Evolutionary conservation across 2,113 vertebrate species (phyloP).

Genomic region (Dasypus novemcinctus): DNA sequence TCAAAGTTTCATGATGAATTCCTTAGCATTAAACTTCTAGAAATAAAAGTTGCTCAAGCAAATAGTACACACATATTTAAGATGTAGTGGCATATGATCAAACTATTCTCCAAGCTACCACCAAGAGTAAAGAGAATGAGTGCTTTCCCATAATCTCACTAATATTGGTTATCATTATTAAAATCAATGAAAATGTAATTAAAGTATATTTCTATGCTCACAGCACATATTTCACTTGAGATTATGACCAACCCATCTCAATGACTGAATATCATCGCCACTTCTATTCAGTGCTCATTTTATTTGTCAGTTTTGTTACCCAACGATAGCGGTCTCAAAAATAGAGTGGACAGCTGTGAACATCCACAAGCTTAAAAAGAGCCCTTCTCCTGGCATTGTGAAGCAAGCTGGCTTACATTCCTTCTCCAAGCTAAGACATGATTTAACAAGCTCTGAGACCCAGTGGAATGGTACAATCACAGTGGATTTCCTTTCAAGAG

Average conservation of each 20-base stretch:
- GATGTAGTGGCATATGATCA: neutral
- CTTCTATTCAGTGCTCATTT: neutral
- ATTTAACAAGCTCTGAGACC: neutral
- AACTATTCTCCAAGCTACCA: neutral
- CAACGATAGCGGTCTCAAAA: neutral
- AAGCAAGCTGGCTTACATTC: neutral
- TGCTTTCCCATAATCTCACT: neutral
- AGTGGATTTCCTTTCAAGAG: neutral
- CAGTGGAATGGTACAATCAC: neutral
- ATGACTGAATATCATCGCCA: no score
- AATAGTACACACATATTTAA: neutral
- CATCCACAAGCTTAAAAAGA: neutral
- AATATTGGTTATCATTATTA: neutral
- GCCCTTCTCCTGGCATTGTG: neutral
- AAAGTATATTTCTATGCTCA: neutral
- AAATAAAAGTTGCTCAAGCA: neutral
- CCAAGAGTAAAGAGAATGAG: neutral
- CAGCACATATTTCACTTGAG: neutral
- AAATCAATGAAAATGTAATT: neutral
- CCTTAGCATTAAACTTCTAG: neutral
- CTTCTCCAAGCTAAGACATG: neutral
- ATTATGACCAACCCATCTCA: fast-evolving
- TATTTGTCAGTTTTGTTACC: neutral
- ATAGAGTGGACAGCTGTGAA: neutral
- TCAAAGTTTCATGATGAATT: neutral